Base-by-base conservation (phyloP, 1,140 invertebrate genomes). In the Drosophila nebulosa region DNA sequence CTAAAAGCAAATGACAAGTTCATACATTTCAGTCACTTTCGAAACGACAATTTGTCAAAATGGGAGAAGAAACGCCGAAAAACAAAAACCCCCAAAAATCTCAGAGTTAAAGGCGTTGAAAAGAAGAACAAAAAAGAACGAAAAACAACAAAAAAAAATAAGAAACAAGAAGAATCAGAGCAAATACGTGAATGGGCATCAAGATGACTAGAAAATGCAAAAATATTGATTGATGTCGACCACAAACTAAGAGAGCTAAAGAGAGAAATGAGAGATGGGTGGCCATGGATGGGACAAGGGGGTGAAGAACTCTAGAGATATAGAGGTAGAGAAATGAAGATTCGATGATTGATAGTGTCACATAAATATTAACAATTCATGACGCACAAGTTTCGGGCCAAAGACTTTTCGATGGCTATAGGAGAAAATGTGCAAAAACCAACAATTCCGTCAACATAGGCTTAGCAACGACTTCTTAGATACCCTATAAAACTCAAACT, bases 321-420 rank as follows among this genome's bases (percentile, higher is more conserved):
- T 62, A 66, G 64, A 83, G 71, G 83, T 14, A 30, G 24, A 53
- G 51, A 26, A 55, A 55, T 46, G 39, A 55, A 55, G 52, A 55
- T 55, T 84, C 83, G 71, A 79, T 84, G 79, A 84, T 84, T 84
- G 71, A 83, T 78, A 83, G 79, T 78, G 75, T 84, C 79, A 65
- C 70, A 76, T 78, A 84, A 84, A 84, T 84, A 78, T 78, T 84
- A 84, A 84, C 79, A 84, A 84, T 78, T 84, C 79, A 76, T 84
- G 75, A 72, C 78, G 75, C 78, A 81, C 78, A 80, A 74, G 62
- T 46, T 46, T 46, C 39, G 16, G 39, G 39, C 39, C 39, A 46
- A 46, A 46, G 67, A 39, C 36, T 30, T 62, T 12, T 50, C 18
- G 30, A 57, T 50, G 42, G 39, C 61, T 46, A 68, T 18, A 46